A percentile compares a stretch with the other conserved stretches of the same genome.
These are phyloP conservation scores for Sweltsa coloradensis DNA, from an alignment of 1,140 invertebrate genomes.

Conservation along the genomic window DNA sequence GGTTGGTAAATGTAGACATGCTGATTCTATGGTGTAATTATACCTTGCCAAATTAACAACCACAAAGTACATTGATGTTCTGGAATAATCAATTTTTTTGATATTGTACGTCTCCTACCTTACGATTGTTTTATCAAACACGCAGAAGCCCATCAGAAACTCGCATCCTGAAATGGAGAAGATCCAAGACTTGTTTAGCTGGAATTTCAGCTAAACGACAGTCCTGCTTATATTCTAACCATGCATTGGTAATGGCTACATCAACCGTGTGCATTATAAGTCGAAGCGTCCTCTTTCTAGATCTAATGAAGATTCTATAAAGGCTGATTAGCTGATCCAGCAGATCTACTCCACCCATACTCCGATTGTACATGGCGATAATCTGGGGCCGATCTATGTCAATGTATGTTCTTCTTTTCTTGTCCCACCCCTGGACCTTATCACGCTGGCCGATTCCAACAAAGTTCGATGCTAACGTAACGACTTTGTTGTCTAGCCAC, in stretches of 20 bases:
- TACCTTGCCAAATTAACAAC: too few species aligned
- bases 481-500: slow-evolving; percentile 29
- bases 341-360: slow-evolving; percentile 30
- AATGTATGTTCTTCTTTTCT: slow-evolving; percentile 21
- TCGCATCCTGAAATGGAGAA: slow-evolving; percentile 1
- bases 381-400: slow-evolving; percentile 24
- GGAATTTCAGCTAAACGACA: background rate
- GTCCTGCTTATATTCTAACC: slow-evolving; percentile 22
- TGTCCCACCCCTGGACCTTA: slow-evolving; percentile 25
- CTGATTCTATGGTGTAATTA: too few species aligned
- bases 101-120: too few species aligned
- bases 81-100: too few species aligned
- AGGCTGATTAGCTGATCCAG: slow-evolving; percentile 21
- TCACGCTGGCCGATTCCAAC: slow-evolving; percentile 26
- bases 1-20: too few species aligned
- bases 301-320: slow-evolving; percentile 21
- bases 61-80: too few species aligned
- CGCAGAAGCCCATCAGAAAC: too few species aligned
- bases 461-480: slow-evolving; percentile 30
- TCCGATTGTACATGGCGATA: slow-evolving; percentile 24
- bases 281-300: slow-evolving; percentile 24
- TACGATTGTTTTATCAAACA: too few species aligned
- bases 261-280: slow-evolving; percentile 19
- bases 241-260: slow-evolving; percentile 19
- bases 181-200: background rate